Conservation (phyloP, 1,140 invertebrate species). For the Lepidurus couesii region DNA sequence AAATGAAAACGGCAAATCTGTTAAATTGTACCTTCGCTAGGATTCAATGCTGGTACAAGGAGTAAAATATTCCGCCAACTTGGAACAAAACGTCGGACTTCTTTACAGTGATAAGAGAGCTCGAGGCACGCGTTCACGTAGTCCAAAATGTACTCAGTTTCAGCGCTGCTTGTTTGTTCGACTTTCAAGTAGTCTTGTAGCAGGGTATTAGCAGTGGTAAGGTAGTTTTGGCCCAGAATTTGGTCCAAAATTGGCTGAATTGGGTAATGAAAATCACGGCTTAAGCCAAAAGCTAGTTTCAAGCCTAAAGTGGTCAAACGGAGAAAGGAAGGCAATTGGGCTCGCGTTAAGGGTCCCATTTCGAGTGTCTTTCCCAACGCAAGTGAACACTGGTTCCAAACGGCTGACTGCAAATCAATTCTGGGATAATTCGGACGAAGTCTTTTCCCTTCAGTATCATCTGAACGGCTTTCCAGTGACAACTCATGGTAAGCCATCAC, state of each 20-base stretch:
- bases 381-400: not conserved
- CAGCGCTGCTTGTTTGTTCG: not conserved
- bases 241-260: not conserved
- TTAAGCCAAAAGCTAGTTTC: not conserved
- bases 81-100: not conserved
- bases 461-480: not conserved
- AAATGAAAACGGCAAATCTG: not conserved
- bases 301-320: not conserved
- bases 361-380: not conserved
- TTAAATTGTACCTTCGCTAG: not conserved
- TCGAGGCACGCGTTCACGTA: not conserved
- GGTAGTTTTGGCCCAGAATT: not conserved
- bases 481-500: not conserved
- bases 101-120: not conserved
- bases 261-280: not conserved
- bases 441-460: not conserved
- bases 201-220: not conserved
- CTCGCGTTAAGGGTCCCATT: not conserved
- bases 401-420: not conserved
- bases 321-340: not conserved
- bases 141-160: not conserved
- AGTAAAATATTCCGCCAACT: not conserved
- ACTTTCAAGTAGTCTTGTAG: not conserved
- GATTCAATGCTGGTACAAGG: not conserved
- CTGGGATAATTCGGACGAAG: not conserved